phyloP scores from a whole-genome alignment of 2,113 vertebrate species.

The Tragelaphus scriptus region DNA sequence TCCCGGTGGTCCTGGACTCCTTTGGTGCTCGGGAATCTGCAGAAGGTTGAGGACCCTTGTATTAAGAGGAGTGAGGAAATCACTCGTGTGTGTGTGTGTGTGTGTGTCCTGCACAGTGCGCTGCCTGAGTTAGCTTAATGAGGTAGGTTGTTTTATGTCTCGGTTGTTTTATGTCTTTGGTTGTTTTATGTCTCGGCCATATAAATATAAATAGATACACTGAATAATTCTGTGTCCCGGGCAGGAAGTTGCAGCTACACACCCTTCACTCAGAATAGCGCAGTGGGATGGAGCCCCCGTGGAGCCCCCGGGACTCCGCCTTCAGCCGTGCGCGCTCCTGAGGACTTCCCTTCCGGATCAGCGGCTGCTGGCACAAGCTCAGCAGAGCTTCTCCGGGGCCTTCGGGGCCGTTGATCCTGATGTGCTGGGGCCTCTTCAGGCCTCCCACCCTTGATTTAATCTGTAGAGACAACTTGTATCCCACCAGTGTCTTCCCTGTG shows the following conservation, averaged over 20 bases:
- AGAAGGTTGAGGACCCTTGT: neutral
- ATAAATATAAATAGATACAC: neutral
- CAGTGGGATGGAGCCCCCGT: fast-evolving
- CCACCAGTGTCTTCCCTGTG: fast-evolving
- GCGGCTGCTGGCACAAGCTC: neutral
- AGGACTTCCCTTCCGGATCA: neutral
- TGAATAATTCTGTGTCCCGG: neutral
- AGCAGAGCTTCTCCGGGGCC: neutral
- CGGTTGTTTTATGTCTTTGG: neutral
- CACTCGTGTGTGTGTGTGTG: neutral
- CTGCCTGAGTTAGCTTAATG: fast-evolving
- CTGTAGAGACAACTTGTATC: neutral
- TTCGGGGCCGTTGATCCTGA: fast-evolving
- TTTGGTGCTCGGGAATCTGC: neutral
- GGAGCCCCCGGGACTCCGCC: fast-evolving
- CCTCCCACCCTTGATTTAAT: neutral
- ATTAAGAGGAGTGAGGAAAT: neutral
- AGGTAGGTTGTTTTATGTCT: neutral
- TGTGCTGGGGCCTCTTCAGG: fast-evolving
- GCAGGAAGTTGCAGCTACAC: neutral
- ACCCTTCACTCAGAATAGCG: fast-evolving
- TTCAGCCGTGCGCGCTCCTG: too few species aligned
- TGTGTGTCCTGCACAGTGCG: neutral
- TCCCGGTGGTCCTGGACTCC: neutral
- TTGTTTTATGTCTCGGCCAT: neutral